These are phyloP conservation scores for Masticophis lateralis DNA, from an alignment of 2,797 vertebrate species.

Conservation along the genomic window DNA sequence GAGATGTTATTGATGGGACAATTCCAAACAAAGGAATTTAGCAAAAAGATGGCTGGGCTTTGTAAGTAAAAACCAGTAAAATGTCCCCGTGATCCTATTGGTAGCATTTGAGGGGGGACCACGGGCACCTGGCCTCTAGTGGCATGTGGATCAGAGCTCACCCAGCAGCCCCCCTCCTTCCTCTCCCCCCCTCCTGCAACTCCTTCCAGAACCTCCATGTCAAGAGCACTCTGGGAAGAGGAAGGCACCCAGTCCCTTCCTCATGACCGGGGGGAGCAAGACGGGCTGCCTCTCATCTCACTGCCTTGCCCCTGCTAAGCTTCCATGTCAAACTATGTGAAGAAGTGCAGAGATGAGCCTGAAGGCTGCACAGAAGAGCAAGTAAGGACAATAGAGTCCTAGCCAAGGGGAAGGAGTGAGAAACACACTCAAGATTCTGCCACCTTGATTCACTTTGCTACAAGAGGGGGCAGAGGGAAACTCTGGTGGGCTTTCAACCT, in stretches of 20 bases:
- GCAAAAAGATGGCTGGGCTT: not conserved
- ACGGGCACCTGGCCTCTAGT: not conserved
- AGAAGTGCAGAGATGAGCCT: not conserved
- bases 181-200: not conserved
- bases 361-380: not conserved
- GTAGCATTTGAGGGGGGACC: not conserved
- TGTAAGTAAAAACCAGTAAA: not conserved
- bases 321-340: not conserved
- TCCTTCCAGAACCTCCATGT: not conserved
- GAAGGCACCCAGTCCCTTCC: not conserved
- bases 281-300: not conserved
- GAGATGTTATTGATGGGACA: not conserved
- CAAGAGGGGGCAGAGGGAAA: not conserved
- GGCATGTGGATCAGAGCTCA: not conserved
- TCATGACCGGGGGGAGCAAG: no score
- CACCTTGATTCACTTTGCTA: not conserved
- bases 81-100: not conserved
- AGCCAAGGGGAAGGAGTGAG: not conserved
- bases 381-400: not conserved
- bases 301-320: not conserved
- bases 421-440: not conserved
- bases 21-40: not conserved
- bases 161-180: not conserved
- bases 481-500: not conserved
- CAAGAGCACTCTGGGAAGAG: not conserved